phyloP scores from a whole-genome alignment of 2,113 vertebrate genomes.

The Phalacrocorax pelagicus region DNA sequence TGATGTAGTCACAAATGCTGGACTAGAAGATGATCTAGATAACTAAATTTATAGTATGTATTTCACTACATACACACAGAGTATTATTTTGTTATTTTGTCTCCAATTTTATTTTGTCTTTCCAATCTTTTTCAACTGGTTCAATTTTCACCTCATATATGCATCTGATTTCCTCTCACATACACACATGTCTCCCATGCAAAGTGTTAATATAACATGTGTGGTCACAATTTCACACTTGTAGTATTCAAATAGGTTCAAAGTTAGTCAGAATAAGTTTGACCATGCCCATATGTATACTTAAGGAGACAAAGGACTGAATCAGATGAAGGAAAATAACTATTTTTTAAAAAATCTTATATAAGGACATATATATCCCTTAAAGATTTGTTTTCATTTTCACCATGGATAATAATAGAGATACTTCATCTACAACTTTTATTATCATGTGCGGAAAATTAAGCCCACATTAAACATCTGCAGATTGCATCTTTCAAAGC shows the following conservation, averaged over 20 bases:
- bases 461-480: not conserved
- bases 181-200: not conserved
- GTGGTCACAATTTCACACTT: conserved; percentile 24
- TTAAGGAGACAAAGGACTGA: not conserved
- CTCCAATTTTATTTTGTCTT: not conserved
- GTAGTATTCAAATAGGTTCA: conserved; percentile 3
- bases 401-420: not conserved
- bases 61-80: not conserved
- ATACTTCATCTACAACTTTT: not conserved
- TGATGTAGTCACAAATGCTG: not conserved
- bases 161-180: conserved; percentile 6
- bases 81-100: not conserved
- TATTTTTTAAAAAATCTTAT: not conserved
- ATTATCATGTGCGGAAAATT: not conserved
- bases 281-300: not conserved
- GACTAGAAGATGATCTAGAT: not conserved
- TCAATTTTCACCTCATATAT: conserved; percentile 35
- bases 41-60: not conserved
- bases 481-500: not conserved
- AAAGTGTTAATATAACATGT: conserved; percentile 13
- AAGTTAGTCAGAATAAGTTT: not conserved
- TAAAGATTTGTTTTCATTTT: not conserved
- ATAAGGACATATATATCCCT: not conserved
- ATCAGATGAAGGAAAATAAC: not conserved
- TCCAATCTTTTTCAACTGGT: not conserved